These are phyloP conservation scores for Venusia cambrica DNA, from an alignment of 2,888 invertebrate genomes.

Conservation along the genomic window DNA sequence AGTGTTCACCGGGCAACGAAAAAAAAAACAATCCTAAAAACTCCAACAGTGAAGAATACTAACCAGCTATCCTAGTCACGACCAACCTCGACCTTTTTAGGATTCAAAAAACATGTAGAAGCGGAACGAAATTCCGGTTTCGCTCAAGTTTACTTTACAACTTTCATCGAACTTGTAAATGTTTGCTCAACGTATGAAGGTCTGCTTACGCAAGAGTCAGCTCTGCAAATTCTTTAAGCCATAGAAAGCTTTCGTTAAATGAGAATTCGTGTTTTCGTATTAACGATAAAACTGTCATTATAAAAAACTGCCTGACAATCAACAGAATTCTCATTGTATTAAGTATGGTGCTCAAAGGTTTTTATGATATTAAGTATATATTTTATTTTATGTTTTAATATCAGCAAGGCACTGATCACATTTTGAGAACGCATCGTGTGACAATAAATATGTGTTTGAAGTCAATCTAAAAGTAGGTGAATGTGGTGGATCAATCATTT, in stretches of 20 bases:
- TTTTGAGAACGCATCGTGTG: not conserved
- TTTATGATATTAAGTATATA: too few relatives aligned
- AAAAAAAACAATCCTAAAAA: too few relatives aligned
- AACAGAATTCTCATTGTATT: too few relatives aligned
- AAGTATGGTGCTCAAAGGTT: too few relatives aligned
- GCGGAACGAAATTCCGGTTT: conserved; percentile 65
- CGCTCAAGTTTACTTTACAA: conserved; percentile 57
- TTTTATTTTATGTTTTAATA: too few relatives aligned
- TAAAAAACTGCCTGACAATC: not conserved
- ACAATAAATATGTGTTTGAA: too few relatives aligned
- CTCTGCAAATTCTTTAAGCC: conserved; percentile 10
- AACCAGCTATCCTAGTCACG: too few relatives aligned
- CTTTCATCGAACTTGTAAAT: conserved; percentile 61
- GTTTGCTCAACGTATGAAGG: conserved; percentile 36
- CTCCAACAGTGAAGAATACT: too few relatives aligned
- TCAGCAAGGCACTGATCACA: too few relatives aligned
- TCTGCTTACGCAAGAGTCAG: conserved; percentile 16
- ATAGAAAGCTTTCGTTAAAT: conserved; percentile 13
- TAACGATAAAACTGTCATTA: conserved; percentile 9
- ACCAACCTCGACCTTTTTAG: conserved; percentile 52
- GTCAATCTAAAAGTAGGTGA: too few relatives aligned
- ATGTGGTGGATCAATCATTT: too few relatives aligned
- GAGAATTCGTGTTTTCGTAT: conserved; percentile 8
- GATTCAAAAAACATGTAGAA: conserved; percentile 39
- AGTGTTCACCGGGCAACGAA: too few relatives aligned